phyloP scores from a whole-genome alignment of 2,888 invertebrate genomes.

The Lithophane socia region DNA sequence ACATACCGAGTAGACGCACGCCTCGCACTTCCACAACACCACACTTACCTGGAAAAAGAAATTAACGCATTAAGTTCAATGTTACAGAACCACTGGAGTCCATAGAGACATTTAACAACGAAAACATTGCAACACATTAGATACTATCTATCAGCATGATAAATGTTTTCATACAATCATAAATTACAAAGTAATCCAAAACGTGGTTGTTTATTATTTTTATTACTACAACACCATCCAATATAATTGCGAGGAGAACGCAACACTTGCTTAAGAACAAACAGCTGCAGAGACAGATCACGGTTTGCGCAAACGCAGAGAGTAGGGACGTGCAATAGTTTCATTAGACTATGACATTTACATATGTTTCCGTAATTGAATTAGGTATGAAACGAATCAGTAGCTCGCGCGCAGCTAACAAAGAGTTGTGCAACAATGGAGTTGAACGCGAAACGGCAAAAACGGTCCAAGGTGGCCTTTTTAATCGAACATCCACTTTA shows the following conservation, averaged over 20 bases:
- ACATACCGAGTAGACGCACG: slow-evolving; percentile 71
- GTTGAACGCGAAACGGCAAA: slow-evolving; percentile 70
- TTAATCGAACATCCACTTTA: slow-evolving; percentile 69
- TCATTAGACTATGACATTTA: slow-evolving; percentile 84
- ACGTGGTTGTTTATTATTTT: slow-evolving; percentile 61
- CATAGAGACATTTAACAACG: slow-evolving; percentile 59
- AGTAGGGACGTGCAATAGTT: slow-evolving; percentile 68
- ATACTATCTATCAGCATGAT: slow-evolving; percentile 67
- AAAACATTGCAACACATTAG: slow-evolving; percentile 63
- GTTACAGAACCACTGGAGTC: slow-evolving; percentile 42
- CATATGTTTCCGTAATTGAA: slow-evolving; percentile 85
- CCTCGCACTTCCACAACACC: slow-evolving; percentile 65
- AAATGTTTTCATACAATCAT: slow-evolving; percentile 66
- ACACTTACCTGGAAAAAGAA: slow-evolving; percentile 78
- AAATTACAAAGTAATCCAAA: slow-evolving; percentile 66
- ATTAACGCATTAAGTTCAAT: slow-evolving; percentile 61
- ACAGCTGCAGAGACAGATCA: slow-evolving; percentile 64
- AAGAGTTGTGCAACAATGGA: slow-evolving; percentile 75
- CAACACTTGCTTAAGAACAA: slow-evolving; percentile 73
- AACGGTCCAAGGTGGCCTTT: slow-evolving; percentile 83
- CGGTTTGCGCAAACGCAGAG: slow-evolving; percentile 73
- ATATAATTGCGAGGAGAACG: slow-evolving; percentile 71
- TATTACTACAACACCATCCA: slow-evolving; percentile 52
- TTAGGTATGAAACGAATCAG: slow-evolving; percentile 80
- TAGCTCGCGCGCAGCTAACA: slow-evolving; percentile 70